Conservation (phyloP, 53 echinoderm and acorn worm species). For the Temnopleurus reevesii region DNA sequence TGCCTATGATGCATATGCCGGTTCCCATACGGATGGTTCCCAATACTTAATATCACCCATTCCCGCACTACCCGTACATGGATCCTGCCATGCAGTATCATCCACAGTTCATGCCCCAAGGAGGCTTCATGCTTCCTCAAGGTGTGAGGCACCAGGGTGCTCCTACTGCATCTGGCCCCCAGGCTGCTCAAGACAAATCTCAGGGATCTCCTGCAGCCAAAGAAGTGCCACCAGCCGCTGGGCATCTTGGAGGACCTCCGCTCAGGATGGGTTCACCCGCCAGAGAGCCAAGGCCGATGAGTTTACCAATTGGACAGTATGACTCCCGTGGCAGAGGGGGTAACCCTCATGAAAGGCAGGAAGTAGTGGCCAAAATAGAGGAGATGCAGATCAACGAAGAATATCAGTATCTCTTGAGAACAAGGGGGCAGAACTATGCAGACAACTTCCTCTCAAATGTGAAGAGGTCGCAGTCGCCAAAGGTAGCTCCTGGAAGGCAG, state of each 20-base stretch:
- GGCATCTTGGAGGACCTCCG: constrained; percentile 27
- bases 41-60: constrained; percentile 39
- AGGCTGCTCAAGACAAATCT: constrained; percentile 67
- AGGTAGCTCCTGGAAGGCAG: constrained; percentile 29
- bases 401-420: constrained; percentile 70
- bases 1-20: constrained; percentile 89
- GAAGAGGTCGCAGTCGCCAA: constrained; percentile 57
- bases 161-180: constrained; percentile 47
- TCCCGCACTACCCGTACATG: constrained; percentile 61
- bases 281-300: not conserved
- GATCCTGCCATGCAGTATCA: constrained; percentile 66
- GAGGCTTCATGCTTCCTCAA: constrained; percentile 26
- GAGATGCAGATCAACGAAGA: constrained; percentile 78
- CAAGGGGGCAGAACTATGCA: constrained; percentile 81
- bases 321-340: not conserved
- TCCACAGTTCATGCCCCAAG: constrained; percentile 43
- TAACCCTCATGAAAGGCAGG: constrained; percentile 61
- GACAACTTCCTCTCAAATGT: constrained; percentile 69
- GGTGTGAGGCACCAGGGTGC: constrained; percentile 43
- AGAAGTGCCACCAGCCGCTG: not conserved
- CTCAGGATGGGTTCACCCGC: constrained; percentile 44
- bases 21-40: constrained; percentile 74
- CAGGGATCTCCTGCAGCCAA: constrained; percentile 39
- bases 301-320: not conserved
- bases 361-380: constrained; percentile 71